phyloP scores from a whole-genome alignment of 2,888 invertebrate genomes.

The Clepsis dumicolana region DNA sequence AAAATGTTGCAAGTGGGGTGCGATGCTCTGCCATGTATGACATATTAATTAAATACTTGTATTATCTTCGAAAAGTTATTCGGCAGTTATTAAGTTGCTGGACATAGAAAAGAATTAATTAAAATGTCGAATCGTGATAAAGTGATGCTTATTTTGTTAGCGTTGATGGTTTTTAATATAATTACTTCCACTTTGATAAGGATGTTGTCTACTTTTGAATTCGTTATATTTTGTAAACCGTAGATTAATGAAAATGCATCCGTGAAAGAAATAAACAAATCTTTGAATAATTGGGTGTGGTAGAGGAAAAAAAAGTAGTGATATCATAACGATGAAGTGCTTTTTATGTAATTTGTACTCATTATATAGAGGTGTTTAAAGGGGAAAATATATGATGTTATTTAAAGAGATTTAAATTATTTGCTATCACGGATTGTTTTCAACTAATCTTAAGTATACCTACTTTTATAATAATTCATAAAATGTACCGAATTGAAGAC shows the following conservation, averaged over 20 bases:
- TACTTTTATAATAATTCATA: not conserved
- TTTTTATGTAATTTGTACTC: not conserved
- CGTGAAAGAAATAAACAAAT: not conserved
- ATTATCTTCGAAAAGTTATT: not conserved
- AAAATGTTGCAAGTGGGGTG: not conserved
- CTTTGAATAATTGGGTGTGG: not conserved
- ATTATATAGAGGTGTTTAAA: not conserved
- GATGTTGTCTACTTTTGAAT: not conserved
- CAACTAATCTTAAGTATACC: not conserved
- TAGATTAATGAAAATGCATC: constrained; percentile 3
- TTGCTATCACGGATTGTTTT: not conserved
- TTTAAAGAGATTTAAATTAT: not conserved
- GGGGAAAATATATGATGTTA: not conserved
- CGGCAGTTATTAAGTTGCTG: not conserved
- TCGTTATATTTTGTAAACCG: not conserved
- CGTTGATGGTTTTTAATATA: not conserved
- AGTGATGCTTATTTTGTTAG: not conserved
- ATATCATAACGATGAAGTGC: not conserved
- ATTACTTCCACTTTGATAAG: not conserved
- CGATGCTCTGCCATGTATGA: not conserved
- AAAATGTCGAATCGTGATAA: not conserved
- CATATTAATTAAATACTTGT: not conserved
- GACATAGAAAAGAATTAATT: not conserved
- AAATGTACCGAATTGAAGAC: not conserved
- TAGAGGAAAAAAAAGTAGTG: not conserved